Base-by-base conservation (phyloP, 30 jellyfish, hydroid and myxozoan genomes). In the Aurelia aurita region DNA sequence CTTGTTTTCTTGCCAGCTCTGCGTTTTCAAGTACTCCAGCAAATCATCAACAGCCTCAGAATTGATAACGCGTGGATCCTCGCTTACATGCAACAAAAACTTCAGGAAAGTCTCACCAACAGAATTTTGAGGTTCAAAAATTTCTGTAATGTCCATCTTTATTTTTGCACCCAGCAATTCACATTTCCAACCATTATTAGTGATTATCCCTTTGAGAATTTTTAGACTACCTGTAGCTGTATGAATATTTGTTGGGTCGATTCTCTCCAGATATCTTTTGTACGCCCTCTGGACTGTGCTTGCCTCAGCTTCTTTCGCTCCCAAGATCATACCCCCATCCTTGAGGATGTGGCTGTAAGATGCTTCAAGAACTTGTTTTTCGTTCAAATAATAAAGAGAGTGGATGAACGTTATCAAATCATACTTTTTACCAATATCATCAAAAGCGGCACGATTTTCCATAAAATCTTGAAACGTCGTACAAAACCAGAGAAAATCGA, bases 371-470 rank as follows among this genome's bases (percentile, higher is more conserved):
- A 39, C 73, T 39, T 22, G 9, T 61, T 9, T 61, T 22, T 61
- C 73, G 73, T 61, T 21, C 35, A 61, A 19, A 3, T 61, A 61
- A 39, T 61, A 61, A 22, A 61, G 73, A 5, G 73, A 61, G 35
- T 61, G 31, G 31, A 61, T 22, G 35, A 61, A 61, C 10, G 73
- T 61, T 22, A 61, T 22, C 51, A 61, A 61, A 18, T 61, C 47
- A 20, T 61, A 61, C 35, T 61, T 61, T 61, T 7, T 18, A 39
- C 15, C 51, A 22, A 46, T 19, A 1, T 59, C 1, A 20, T 59
- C 29, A 34, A 3, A 11, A 34, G 18, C 32, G 7, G n/a, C 47
- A 22, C 10, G 73, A 11, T 39, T 61, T 21, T 18, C 10, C 35
- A 61, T 3, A 22, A 61, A 61, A 61, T 61, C 73, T 61, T 61